Conservation (phyloP, 2,888 invertebrate genomes). For the Patella ulyssiponensis region DNA sequence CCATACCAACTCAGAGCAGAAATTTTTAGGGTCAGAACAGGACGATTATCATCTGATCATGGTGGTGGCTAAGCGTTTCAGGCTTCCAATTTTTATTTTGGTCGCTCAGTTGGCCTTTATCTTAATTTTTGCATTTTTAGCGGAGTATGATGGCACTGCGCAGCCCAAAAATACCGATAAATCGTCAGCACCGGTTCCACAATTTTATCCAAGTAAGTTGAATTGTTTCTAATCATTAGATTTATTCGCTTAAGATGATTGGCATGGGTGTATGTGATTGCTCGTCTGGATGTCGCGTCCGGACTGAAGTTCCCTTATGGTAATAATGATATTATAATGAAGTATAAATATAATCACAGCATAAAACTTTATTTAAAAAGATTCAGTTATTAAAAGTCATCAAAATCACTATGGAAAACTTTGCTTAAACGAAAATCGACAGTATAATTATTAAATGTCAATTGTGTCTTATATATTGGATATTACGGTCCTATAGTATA, state of each 20-base stretch:
- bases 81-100: constrained; percentile 24
- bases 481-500: too few species aligned
- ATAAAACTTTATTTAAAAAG: too few species aligned
- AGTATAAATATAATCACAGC: too few species aligned
- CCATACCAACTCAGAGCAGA: too few species aligned
- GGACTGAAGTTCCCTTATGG: background rate
- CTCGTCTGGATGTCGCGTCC: background rate
- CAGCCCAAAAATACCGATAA: constrained; percentile 13
- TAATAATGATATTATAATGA: too few species aligned
- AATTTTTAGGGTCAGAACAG: background rate
- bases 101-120: constrained; percentile 40
- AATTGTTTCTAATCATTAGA: background rate
- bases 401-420: too few species aligned
- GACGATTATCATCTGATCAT: background rate
- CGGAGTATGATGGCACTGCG: constrained; percentile 38
- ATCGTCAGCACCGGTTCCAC: background rate
- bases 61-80: constrained; percentile 14
- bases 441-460: too few species aligned
- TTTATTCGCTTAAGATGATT: background rate
- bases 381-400: too few species aligned
- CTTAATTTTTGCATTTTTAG: constrained; percentile 39
- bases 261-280: background rate
- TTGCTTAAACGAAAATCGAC: too few species aligned
- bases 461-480: too few species aligned
- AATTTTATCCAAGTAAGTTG: constrained; percentile 31